Base-by-base conservation (phyloP, 2,113 vertebrate genomes). In the Mormoops blainvillei region DNA sequence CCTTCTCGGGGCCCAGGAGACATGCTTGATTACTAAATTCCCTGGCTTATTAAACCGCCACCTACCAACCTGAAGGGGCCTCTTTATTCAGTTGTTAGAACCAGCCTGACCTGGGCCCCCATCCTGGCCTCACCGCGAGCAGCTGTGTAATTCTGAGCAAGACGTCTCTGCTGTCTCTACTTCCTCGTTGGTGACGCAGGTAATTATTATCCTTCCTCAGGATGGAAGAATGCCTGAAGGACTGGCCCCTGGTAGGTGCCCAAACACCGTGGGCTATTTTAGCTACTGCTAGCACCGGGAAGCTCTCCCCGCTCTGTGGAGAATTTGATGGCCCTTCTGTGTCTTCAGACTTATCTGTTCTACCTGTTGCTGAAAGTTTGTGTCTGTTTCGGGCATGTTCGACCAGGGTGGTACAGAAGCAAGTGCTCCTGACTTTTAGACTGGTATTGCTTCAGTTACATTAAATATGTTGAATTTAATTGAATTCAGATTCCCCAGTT, bases 211-310 rank as follows among this genome's bases (percentile, higher is more conserved):
- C 28, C 43, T 41, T 19, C 41, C n/a, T 52, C 28, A 54, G 58
- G 82, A 31, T 26, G 65, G 41, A 8, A 36, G 33, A 26, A 13
- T 14, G 18, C 41, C 41, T 0, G 31, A 24, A 33, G 19, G 48
- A 20, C 36, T 2, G 20, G 36, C 43, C n/a, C 3, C 31, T 0
- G 18, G 45, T 20, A n/a, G 12, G 18, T 0, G 28, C 68, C 5
- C 33, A 22, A 2, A n/a, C n/a, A 18, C 38, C 24, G 48, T 8
- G n/a, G 80, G 54, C 91, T 67, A 19, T 67, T 71, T 19, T 20
- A 6, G 14, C 65, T 22, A 19, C 74, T 67, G 4, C 24, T 0
- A 10, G 19, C 56, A 4, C 61, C 41, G 24, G 52, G 16, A 38
- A 45, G 28, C 36, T 31, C 65, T 7, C 24, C 33, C 48, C 26